Evolutionary conservation across 2,113 vertebrate genomes (phyloP), one percentile per base, ranked within the genome.

Genomic region (Entelurus aequoreus): DNA sequence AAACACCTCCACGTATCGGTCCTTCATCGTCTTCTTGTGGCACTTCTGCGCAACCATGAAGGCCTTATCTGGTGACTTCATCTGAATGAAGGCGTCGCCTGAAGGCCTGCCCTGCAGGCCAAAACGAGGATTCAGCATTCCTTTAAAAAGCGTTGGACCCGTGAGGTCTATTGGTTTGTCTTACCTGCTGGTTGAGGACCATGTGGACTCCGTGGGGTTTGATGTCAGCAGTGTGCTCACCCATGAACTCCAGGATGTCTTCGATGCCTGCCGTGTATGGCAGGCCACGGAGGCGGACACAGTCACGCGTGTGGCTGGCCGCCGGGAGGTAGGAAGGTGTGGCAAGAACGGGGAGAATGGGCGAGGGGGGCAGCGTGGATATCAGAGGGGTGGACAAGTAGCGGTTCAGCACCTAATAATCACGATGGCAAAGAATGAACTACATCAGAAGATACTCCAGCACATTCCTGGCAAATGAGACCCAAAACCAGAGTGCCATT

Each of bases 11-110:
- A 98, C 95, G 0, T 98, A 98, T 56, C 96, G 94, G 74, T 98
- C 95, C 90, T 96, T 96, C 96, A 98, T 97, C 71, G 94, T 93
- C 87, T 97, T 96, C 85, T 98, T 98, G 81, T 98, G 96, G 82
- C 96, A 98, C 77, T 94, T 94, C 82, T 98, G 96, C 72, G 95
- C 87, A 65, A 95, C 93, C 84, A 93, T 84, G 66, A 94, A 94
- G 1, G 96, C 95, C 64, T 93, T 92, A 68, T 98, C 95, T 28
- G 94, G 81, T 5, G 94, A 96, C 72, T 90, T 96, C 94, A 98
- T 98, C 81, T 98, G 96, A 79, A 98, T 98, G 69, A 98, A 98
- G 70, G 96, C 95, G 28, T 98, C 96, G 0, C 96, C 95, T 0
- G 95, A 98, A 0, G 95, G 95, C 35, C 95, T 93, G 52, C 96